phyloP scores from a whole-genome alignment of 2,888 invertebrate genomes.

The Piscicola geometra region DNA sequence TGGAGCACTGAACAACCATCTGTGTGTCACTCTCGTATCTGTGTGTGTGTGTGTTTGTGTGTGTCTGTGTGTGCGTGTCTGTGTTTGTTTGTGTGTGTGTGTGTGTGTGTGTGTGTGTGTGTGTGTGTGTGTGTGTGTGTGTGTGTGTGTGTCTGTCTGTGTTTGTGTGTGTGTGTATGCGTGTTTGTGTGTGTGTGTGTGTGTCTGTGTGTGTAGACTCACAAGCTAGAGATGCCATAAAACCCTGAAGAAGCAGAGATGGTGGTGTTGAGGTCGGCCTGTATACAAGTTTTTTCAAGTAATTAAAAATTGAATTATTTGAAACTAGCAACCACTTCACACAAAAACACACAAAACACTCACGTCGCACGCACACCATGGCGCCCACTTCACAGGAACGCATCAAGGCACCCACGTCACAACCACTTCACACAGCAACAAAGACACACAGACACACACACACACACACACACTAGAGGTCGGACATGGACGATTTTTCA shows the following conservation, averaged over 20 bases:
- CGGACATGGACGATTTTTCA: too few species aligned
- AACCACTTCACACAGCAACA: neutral
- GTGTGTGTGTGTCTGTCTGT: too few species aligned
- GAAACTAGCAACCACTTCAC: neutral
- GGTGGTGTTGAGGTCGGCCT: slow-evolving; percentile 36
- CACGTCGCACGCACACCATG: too few species aligned
- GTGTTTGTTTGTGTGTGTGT: too few species aligned
- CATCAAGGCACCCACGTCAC: neutral
- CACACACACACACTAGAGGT: too few species aligned
- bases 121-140: neutral
- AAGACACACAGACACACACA: neutral
- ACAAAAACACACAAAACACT: neutral
- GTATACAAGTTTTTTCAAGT: too few species aligned
- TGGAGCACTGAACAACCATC: slow-evolving; percentile 97
- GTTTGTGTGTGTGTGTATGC: too few species aligned
- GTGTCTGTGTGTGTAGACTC: neutral
- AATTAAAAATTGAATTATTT: neutral
- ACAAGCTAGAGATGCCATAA: slow-evolving; percentile 36
- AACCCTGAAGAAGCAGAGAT: slow-evolving; percentile 31
- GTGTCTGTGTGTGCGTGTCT: too few species aligned
- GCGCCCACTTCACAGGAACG: too few species aligned
- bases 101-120: neutral
- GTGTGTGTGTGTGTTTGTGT: slow-evolving; percentile 47
- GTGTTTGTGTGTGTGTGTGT: too few species aligned
- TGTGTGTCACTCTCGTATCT: slow-evolving; percentile 97